A percentile compares a stretch with the other conserved stretches of the same genome.
Evolutionary conservation across 1,140 invertebrate genomes (phyloP).

Genomic region (Arctopsyche grandis): DNA sequence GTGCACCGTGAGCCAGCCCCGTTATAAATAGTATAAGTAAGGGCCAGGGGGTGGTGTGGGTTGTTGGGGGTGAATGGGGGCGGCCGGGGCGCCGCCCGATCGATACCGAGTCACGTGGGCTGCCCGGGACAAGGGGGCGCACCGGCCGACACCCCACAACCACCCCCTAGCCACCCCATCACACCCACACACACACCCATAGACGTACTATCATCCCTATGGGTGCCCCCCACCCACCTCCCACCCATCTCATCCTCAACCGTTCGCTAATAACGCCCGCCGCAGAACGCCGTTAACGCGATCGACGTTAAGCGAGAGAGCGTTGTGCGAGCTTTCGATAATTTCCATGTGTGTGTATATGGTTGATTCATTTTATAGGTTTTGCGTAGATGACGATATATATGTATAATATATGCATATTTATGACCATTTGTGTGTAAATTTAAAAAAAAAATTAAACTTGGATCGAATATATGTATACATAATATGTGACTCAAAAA

Average conservation of each 20-base stretch:
- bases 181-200: neutral
- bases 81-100: conserved; percentile 31
- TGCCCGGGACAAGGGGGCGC: conserved; percentile 37
- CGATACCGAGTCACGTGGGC: conserved; percentile 44
- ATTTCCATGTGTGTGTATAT: neutral
- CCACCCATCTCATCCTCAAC: neutral
- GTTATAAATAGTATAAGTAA: conserved; percentile 37
- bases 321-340: neutral
- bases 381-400: too few species aligned
- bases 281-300: neutral
- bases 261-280: conserved; percentile 3
- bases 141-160: neutral
- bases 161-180: neutral
- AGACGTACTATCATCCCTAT: neutral
- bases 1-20: conserved; percentile 2
- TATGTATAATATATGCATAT: too few species aligned
- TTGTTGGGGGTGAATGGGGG: neutral
- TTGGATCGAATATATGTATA: too few species aligned
- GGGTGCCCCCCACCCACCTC: neutral
- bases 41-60: conserved; percentile 9
- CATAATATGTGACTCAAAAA: too few species aligned
- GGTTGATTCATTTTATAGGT: too few species aligned
- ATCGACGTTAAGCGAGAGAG: neutral
- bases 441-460: too few species aligned
- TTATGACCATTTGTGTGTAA: too few species aligned